These are phyloP conservation scores for Leuctra nigra DNA, from an alignment of 2,888 invertebrate species.

Conservation along the genomic window DNA sequence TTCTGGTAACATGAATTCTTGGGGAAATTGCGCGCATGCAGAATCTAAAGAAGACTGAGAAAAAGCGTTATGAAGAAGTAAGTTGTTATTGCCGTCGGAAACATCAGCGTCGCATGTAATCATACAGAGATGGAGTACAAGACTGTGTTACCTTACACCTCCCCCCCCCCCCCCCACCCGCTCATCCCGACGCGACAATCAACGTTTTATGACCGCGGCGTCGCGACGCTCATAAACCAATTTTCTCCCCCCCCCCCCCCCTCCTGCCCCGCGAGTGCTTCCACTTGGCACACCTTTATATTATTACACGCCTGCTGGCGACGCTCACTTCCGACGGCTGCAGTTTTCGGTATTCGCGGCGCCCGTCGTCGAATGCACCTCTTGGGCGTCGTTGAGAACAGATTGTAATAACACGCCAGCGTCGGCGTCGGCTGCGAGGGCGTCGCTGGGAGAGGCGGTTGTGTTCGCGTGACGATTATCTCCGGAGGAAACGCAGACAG, in stretches of 20 bases:
- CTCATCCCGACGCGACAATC: constrained; percentile 10
- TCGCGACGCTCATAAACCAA: constrained; percentile 18
- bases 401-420: constrained; percentile 16
- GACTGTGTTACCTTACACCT: neutral
- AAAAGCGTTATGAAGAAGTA: too few relatives aligned
- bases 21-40: too few relatives aligned
- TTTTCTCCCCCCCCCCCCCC: constrained; percentile 9
- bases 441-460: too few relatives aligned
- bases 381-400: constrained; percentile 14
- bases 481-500: too few relatives aligned
- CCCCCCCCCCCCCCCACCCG: neutral
- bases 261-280: neutral
- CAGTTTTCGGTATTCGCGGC: too few relatives aligned
- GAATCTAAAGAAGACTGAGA: too few relatives aligned
- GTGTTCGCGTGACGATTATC: too few relatives aligned
- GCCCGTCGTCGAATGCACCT: too few relatives aligned
- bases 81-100: too few relatives aligned
- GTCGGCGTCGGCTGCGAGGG: neutral
- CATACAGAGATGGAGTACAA: too few relatives aligned
- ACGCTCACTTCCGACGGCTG: constrained; percentile 8
- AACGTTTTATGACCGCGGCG: constrained; percentile 17
- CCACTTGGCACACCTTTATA: constrained; percentile 12
- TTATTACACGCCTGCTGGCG: constrained; percentile 8
- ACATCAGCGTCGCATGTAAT: too few relatives aligned
- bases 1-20: too few relatives aligned